Evolutionary conservation across 2,113 vertebrate genomes (phyloP).

Genomic region (Propithecus coquereli): DNA sequence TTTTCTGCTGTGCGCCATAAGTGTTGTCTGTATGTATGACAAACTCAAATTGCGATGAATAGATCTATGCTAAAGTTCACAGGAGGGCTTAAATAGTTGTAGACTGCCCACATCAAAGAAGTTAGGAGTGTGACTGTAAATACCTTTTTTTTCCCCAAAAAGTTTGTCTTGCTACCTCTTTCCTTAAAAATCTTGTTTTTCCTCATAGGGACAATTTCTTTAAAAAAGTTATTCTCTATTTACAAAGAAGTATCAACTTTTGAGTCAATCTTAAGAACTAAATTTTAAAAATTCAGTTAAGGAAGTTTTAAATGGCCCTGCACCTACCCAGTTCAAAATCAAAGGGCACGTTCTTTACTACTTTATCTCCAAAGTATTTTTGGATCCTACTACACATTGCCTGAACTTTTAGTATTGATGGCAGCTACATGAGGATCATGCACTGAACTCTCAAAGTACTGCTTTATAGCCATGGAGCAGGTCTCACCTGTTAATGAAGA

Average conservation of each 20-base stretch:
- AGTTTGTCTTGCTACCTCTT: not conserved
- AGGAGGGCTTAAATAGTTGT: constrained; percentile 50
- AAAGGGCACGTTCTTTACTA: not conserved
- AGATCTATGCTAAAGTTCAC: constrained; percentile 84
- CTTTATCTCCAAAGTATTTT: not conserved
- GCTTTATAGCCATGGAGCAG: not conserved
- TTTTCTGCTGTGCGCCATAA: constrained; percentile 63
- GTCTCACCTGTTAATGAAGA: not conserved
- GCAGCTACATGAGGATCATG: not conserved
- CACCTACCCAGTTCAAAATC: not conserved
- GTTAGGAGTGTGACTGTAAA: not conserved
- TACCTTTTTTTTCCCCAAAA: not conserved
- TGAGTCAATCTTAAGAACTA: not conserved
- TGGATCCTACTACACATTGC: not conserved
- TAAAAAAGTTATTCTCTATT: not conserved
- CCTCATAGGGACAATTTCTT: not conserved
- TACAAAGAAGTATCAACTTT: not conserved
- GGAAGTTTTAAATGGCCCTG: not conserved
- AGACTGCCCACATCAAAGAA: not conserved
- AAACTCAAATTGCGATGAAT: constrained; percentile 57
- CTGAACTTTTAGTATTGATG: not conserved
- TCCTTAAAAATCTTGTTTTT: not conserved
- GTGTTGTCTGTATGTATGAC: constrained; percentile 73
- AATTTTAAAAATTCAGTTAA: not conserved
- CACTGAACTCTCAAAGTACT: not conserved